phyloP scores from a whole-genome alignment of 2,888 invertebrate genomes.

The Tineola bisselliella region DNA sequence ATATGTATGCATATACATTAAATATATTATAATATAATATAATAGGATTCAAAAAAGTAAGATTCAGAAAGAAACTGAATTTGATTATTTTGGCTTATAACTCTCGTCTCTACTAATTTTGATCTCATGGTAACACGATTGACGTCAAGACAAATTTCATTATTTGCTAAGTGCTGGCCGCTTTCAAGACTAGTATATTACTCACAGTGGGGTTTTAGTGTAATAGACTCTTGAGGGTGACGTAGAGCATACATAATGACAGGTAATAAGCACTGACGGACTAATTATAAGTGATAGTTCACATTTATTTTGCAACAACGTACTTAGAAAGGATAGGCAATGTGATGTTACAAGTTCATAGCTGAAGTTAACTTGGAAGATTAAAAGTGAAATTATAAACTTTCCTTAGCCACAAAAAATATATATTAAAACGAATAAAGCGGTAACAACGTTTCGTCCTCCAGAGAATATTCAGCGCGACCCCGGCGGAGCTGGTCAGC shows the following conservation, averaged over 20 bases:
- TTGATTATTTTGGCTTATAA: constrained; percentile 11
- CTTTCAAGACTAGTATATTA: constrained; percentile 13
- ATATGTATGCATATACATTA: no score
- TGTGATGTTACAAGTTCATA: constrained; percentile 8
- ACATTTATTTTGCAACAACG: neutral
- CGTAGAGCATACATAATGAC: neutral
- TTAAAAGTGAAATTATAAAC: constrained; percentile 42
- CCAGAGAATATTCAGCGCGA: constrained; percentile 26
- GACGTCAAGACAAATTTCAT: constrained; percentile 19
- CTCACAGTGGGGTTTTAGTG: constrained; percentile 8
- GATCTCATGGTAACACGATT: constrained; percentile 19
- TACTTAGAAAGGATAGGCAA: neutral
- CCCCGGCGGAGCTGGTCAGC: constrained; percentile 21
- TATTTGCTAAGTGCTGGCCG: constrained; percentile 17
- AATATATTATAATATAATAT: no score
- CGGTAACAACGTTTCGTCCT: constrained; percentile 23
- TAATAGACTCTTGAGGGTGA: neutral
- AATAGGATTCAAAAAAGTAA: no score
- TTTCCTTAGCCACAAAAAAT: constrained; percentile 31
- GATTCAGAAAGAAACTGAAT: no score
- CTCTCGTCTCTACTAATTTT: constrained; percentile 36
- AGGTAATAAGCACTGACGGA: constrained; percentile 7
- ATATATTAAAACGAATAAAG: constrained; percentile 29
- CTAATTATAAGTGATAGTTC: constrained; percentile 12
- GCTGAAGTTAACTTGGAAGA: constrained; percentile 19